A percentile compares a stretch with the other conserved stretches of the same genome.
Evolutionary conservation across 2,113 vertebrate genomes (phyloP).

Genomic region (Odobenus rosmarus): DNA sequence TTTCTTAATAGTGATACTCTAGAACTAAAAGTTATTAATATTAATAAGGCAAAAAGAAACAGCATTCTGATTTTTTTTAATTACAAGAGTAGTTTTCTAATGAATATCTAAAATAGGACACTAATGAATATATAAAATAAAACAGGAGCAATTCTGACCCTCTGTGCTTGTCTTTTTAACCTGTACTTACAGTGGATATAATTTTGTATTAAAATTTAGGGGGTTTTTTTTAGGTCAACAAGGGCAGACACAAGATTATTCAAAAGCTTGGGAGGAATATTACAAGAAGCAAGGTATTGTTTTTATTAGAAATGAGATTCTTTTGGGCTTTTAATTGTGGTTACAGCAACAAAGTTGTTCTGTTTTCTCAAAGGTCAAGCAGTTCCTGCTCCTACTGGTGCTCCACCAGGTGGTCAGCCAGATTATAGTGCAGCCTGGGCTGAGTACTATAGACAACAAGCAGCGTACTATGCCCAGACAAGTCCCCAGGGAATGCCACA

Average conservation of each 20-base stretch:
- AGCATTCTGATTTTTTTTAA: neutral
- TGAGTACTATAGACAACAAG: slow-evolving; percentile 98
- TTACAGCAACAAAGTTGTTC: slow-evolving; percentile 70
- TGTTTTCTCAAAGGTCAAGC: slow-evolving; percentile 86
- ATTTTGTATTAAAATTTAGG: slow-evolving; percentile 74
- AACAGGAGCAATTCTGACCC: slow-evolving; percentile 39
- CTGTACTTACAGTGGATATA: slow-evolving; percentile 63
- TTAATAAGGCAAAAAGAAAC: neutral
- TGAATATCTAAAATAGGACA: neutral
- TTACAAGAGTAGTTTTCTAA: slow-evolving; percentile 33
- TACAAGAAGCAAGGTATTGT: slow-evolving; percentile 90
- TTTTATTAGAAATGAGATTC: slow-evolving; percentile 70
- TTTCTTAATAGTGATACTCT: neutral
- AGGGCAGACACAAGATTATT: slow-evolving; percentile 90
- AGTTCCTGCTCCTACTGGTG: slow-evolving; percentile 89
- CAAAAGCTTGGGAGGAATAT: slow-evolving; percentile 90
- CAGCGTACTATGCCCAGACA: slow-evolving; percentile 96
- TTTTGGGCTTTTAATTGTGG: slow-evolving; percentile 3
- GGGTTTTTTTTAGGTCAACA: slow-evolving; percentile 86
- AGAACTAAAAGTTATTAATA: neutral
- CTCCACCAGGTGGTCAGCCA: slow-evolving; percentile 94
- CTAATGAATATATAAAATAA: neutral
- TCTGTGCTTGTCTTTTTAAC: slow-evolving; percentile 40
- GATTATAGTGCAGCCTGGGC: slow-evolving; percentile 99
- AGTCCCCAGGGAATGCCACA: slow-evolving; percentile 97